Evolutionary conservation across 2,888 invertebrate genomes (phyloP), one percentile per base, ranked within the genome.

Genomic region (Hylaea fasciaria): DNA sequence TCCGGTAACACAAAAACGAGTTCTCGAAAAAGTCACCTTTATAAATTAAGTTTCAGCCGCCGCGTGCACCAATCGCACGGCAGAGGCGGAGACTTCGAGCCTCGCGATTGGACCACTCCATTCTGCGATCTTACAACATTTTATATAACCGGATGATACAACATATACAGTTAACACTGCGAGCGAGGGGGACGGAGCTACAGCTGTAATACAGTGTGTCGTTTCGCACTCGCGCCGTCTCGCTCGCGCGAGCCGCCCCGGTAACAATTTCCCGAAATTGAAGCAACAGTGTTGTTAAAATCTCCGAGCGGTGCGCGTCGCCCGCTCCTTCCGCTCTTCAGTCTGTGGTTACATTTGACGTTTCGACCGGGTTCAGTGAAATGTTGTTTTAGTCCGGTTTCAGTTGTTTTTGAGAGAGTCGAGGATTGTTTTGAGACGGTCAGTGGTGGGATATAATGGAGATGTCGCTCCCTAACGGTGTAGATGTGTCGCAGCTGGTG

Each of bases 401-500:
- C n/a, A n/a, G n/a, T n/a, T 54, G 63, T 70, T 67, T 61, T 63
- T 43, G 57, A 37, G 37, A 12, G 10, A 2, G 9, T 37, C 64
- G 67, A 67, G 71, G 66, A 13, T 41, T 41, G 66, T 67, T 68
- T 51, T 63, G 63, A 57, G 64, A 64, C 32, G 66, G 70, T 70
- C 62, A 22, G 17, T 32, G 32, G 35, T 60, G 57, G 60, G 39
- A 58, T 64, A 72, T 67, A 63, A 88, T 87, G 85, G 93, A 84
- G 78, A 97, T 97, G 97, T 96, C 96, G 85, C 92, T 97, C 70
- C 96, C 96, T 72, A 95, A 95, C 87, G 96, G 97, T 72, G 96
- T 97, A 72, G 97, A 97, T 89, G 96, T 97, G 88, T 95, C 96
- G 63, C 95, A 96, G 82, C 87, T 97, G 80, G 97, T 97, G 94